phyloP scores from a whole-genome alignment of 2,888 invertebrate species.

The Gymnoscelis rufifasciata region DNA sequence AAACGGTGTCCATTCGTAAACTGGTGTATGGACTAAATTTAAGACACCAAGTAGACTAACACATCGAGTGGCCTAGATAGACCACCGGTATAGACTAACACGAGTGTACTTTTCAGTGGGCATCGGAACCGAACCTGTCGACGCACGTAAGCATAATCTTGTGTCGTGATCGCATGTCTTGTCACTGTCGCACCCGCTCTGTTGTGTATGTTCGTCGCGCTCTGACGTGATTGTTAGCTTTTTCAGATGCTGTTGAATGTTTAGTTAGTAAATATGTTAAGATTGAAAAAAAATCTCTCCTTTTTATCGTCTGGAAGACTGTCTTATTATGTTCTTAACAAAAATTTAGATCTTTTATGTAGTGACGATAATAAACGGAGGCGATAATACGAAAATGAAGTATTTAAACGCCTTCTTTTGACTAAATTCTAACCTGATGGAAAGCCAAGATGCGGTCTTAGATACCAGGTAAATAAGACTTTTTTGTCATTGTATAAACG shows the following conservation, averaged over 20 bases:
- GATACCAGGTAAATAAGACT: too few species aligned
- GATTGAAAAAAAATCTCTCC: background rate
- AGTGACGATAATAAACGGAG: too few species aligned
- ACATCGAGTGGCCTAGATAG: slow-evolving; percentile 16
- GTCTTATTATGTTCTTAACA: too few species aligned
- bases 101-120: slow-evolving; percentile 73
- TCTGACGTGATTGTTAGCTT: slow-evolving; percentile 37
- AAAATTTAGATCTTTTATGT: too few species aligned
- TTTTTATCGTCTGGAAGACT: too few species aligned
- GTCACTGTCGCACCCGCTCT: slow-evolving; percentile 60
- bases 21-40: slow-evolving; percentile 22
- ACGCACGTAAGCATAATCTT: slow-evolving; percentile 70
- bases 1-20: slow-evolving; percentile 23
- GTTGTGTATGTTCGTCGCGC: slow-evolving; percentile 50
- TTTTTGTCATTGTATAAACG: too few species aligned
- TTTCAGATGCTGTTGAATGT: slow-evolving; percentile 30
- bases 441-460: too few species aligned
- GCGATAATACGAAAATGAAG: too few species aligned
- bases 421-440: too few species aligned
- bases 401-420: too few species aligned
- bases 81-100: slow-evolving; percentile 61
- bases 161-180: slow-evolving; percentile 74
- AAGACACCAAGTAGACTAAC: slow-evolving; percentile 68
- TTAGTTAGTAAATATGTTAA: too few species aligned
- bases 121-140: slow-evolving; percentile 73